Conservation (phyloP, 2,888 invertebrate genomes). For the Phalera bucephala region DNA sequence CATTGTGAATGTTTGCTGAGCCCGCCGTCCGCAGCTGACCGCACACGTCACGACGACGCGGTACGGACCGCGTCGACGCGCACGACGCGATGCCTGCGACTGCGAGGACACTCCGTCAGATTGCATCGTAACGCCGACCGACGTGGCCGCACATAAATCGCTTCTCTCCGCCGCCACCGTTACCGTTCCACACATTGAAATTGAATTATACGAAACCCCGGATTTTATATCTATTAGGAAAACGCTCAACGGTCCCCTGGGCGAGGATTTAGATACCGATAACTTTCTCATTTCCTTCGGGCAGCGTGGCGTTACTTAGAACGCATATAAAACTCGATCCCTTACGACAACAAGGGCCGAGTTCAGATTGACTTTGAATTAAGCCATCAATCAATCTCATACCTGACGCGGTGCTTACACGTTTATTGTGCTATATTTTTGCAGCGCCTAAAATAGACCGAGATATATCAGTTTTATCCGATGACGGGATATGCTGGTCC, state of each 20-base stretch:
- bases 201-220: slow-evolving; percentile 74
- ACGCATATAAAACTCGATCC: slow-evolving; percentile 53
- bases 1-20: slow-evolving; percentile 47
- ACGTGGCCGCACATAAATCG: slow-evolving; percentile 63
- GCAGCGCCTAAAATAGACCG: slow-evolving; percentile 35
- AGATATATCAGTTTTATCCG: slow-evolving; percentile 29
- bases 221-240: slow-evolving; percentile 79
- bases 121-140: slow-evolving; percentile 31
- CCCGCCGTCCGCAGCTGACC: slow-evolving; percentile 29
- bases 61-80: slow-evolving; percentile 9
- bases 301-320: slow-evolving; percentile 54
- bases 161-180: slow-evolving; percentile 34
- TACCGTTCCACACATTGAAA: slow-evolving; percentile 57
- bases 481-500: slow-evolving; percentile 21
- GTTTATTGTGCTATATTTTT: slow-evolving; percentile 49
- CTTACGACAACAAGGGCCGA: slow-evolving; percentile 46
- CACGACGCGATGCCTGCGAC: slow-evolving; percentile 10
- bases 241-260: slow-evolving; percentile 66
- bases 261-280: slow-evolving; percentile 76
- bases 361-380: slow-evolving; percentile 47
- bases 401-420: slow-evolving; percentile 54
- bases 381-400: slow-evolving; percentile 66
- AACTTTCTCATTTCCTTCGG: slow-evolving; percentile 79
- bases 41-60: slow-evolving; percentile 24
- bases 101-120: slow-evolving; percentile 20